Percentiles rank a stretch among this genome's conserved stretches.
These are phyloP conservation scores for Megalurothrips usitatus DNA, from an alignment of 2,888 invertebrate species.

Conservation along the genomic window DNA sequence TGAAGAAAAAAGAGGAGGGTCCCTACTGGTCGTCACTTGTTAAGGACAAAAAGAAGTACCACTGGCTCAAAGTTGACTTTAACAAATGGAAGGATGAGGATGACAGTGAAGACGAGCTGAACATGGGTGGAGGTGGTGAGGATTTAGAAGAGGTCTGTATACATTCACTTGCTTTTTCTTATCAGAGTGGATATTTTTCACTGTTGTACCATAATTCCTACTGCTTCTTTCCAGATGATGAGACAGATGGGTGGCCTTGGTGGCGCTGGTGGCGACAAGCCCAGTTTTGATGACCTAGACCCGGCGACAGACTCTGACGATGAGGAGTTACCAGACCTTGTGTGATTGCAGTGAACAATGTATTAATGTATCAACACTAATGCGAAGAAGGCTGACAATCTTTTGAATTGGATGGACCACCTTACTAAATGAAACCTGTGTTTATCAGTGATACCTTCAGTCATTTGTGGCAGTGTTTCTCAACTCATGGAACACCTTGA, in stretches of 20 bases:
- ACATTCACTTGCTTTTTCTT: neutral
- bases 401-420: slow-evolving; percentile 21
- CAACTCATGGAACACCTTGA: neutral
- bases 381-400: slow-evolving; percentile 29
- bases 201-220: slow-evolving; percentile 18
- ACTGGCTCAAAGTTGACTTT: slow-evolving; percentile 96
- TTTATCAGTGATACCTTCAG: slow-evolving; percentile 13
- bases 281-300: slow-evolving; percentile 70
- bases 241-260: slow-evolving; percentile 64
- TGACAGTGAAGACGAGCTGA: slow-evolving; percentile 70
- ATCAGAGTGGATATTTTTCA: slow-evolving; percentile 5
- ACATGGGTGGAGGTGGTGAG: slow-evolving; percentile 43
- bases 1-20: slow-evolving; percentile 59
- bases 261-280: slow-evolving; percentile 56
- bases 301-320: slow-evolving; percentile 70
- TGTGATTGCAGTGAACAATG: slow-evolving; percentile 49
- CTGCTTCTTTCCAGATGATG: slow-evolving; percentile 55
- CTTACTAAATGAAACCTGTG: slow-evolving; percentile 3
- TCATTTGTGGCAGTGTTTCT: neutral
- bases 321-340: slow-evolving; percentile 71
- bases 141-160: slow-evolving; percentile 57
- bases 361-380: slow-evolving; percentile 15
- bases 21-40: slow-evolving; percentile 86
- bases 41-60: slow-evolving; percentile 82
- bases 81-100: slow-evolving; percentile 98